Evolutionary conservation across 2,797 vertebrate genomes (phyloP), one percentile per base, ranked within the genome.

Genomic region (Pseudochaenichthys georgianus): DNA sequence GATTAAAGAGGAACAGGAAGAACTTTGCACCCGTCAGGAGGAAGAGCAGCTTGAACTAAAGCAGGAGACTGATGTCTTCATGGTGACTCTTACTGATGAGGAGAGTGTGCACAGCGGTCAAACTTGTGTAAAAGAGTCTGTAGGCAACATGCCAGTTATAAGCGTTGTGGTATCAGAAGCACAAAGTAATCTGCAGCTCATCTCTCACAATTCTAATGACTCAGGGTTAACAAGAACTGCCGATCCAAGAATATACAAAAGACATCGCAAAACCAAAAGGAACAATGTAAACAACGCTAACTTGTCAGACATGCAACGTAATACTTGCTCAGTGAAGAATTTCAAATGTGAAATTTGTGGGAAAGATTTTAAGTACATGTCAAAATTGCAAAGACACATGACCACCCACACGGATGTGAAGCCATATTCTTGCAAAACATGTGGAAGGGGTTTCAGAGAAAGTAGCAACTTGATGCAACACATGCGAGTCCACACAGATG

Each of bases 371-470:
- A 17, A 3, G 19, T 28, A 17, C 3, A 50, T 52, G n/a, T 11
- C 19, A 52, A 13, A n/a, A 52, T 52, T 52, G 28, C 28, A 13
- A 52, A 10, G 11, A 52, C 11, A 52, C 19, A 52, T 52, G 21
- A 52, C 50, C 21, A 52, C 12, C 53, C 53, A 55, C 53, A 55
- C 53, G 16, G 53, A 51, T 41, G 70, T 55, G 51, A 72, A 41
- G 11, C 78, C 73, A 4, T 51, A 61, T 23, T 11, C 41, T 5
- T 80, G 77, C 46, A 13, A 53, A 13, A 51, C 15, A 6, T 74
- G 77, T 34, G 72, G 66, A 1, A 61, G 54, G 46, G 12, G 12
- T 21, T 52, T 52, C 50, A 23, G 50, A 52, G 28, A 28, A 5
- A 28, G 28, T 5, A 28, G 28, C 28, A 28, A 28, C 28, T 28